Conservation (phyloP, 2,888 invertebrate species). For the Nesidiocoris tenuis region DNA sequence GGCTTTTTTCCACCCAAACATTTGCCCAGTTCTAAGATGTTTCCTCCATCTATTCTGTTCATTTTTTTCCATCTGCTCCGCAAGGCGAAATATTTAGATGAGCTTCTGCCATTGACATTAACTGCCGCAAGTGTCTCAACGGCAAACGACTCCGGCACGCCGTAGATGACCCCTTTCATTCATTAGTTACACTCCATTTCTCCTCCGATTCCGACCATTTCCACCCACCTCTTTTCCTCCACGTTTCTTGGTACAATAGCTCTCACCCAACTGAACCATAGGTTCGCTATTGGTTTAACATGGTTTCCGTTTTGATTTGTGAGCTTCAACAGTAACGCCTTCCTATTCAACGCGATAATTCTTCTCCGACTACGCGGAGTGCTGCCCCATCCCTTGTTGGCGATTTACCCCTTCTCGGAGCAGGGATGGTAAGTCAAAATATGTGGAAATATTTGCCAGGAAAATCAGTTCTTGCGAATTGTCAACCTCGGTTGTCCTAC, state of each 20-base stretch:
- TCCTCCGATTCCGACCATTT: neutral
- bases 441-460: too few relatives aligned
- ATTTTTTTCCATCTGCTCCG: neutral
- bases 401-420: slow-evolving; percentile 12
- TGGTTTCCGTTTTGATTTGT: neutral
- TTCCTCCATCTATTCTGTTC: neutral
- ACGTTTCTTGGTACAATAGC: neutral
- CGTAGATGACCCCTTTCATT: slow-evolving; percentile 20
- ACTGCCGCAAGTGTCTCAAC: slow-evolving; percentile 14
- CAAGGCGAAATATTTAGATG: slow-evolving; percentile 34
- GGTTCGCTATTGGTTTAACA: neutral
- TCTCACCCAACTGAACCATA: neutral
- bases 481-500: too few relatives aligned
- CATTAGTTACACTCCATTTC: slow-evolving; percentile 29
- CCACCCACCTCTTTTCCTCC: too few relatives aligned
- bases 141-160: neutral
- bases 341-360: neutral
- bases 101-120: slow-evolving; percentile 23
- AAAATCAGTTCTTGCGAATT: too few relatives aligned
- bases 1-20: neutral
- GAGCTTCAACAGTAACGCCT: neutral
- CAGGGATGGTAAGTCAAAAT: too few relatives aligned
- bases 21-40: neutral
- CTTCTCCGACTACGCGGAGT: too few relatives aligned
- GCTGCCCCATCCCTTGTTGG: neutral